Evolutionary conservation across 1,140 invertebrate genomes (phyloP).

Genomic region (Maconellicoccus hirsutus): DNA sequence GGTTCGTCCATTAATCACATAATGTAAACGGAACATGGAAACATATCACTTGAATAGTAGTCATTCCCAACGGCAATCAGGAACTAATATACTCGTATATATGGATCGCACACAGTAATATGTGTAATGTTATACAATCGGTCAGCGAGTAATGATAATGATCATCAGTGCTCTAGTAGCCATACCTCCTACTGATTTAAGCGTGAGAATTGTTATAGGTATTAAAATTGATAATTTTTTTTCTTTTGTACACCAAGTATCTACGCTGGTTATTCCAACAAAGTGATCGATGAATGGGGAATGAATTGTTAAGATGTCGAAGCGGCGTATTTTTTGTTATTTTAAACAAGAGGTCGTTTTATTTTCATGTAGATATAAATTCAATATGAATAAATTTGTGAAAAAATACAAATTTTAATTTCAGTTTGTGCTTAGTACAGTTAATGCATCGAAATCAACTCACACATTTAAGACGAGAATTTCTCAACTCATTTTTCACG

Average conservation of each 20-base stretch:
- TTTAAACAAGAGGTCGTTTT: too few species aligned
- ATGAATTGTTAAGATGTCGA: too few species aligned
- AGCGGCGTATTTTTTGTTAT: too few species aligned
- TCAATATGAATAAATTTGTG: too few species aligned
- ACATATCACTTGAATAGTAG: background rate
- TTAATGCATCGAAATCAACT: too few species aligned
- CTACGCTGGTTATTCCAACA: background rate
- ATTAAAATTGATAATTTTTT: background rate
- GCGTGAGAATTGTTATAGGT: background rate
- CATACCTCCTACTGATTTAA: background rate
- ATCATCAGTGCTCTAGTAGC: background rate
- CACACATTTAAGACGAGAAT: too few species aligned
- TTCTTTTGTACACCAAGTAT: background rate
- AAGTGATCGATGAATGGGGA: too few species aligned
- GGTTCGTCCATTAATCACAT: constrained; percentile 1
- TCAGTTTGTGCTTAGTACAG: too few species aligned
- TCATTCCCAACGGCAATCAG: background rate
- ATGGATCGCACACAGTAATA: background rate
- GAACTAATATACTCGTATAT: background rate
- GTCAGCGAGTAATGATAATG: background rate
- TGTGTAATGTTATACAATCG: background rate
- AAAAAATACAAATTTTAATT: too few species aligned
- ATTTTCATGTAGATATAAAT: too few species aligned
- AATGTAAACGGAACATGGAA: background rate
- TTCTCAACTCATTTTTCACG: background rate